A percentile compares a stretch with the other conserved stretches of the same genome.
phyloP scores from a whole-genome alignment of 2,797 vertebrate species.

The Hirundo rustica region DNA sequence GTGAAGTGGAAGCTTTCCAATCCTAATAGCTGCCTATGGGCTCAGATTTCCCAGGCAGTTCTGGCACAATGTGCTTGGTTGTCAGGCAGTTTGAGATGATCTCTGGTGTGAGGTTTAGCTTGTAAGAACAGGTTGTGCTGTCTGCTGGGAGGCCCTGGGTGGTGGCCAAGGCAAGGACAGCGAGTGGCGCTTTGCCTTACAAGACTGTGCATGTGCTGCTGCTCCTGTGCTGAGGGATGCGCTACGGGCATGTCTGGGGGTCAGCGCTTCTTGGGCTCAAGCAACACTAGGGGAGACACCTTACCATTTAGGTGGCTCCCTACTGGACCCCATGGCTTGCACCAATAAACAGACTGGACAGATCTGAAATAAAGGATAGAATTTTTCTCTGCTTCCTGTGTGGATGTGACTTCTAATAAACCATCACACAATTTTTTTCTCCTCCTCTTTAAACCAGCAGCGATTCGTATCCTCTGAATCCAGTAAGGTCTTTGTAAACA shows the following conservation, averaged over 20 bases:
- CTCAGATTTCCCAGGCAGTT: background rate
- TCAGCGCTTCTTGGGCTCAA: background rate
- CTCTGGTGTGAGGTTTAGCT: background rate
- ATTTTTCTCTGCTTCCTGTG: background rate
- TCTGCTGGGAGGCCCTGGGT: background rate
- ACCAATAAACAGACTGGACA: background rate
- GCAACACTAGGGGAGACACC: background rate
- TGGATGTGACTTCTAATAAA: background rate
- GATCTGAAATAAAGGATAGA: background rate
- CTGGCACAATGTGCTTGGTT: background rate
- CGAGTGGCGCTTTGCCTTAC: rapidly evolving
- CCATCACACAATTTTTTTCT: background rate
- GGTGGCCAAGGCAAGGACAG: background rate
- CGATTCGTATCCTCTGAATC: background rate
- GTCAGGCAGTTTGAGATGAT: background rate
- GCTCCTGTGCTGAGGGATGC: background rate
- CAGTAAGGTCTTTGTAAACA: background rate
- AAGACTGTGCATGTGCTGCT: rapidly evolving
- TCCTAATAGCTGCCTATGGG: background rate
- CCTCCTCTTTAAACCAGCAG: background rate
- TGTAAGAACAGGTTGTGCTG: background rate
- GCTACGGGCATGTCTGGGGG: background rate
- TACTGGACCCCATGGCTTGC: background rate
- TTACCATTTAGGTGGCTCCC: background rate
- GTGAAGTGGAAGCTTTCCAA: background rate